Base-by-base conservation (phyloP, 2,888 invertebrate genomes). In the Eledone cirrhosa region DNA sequence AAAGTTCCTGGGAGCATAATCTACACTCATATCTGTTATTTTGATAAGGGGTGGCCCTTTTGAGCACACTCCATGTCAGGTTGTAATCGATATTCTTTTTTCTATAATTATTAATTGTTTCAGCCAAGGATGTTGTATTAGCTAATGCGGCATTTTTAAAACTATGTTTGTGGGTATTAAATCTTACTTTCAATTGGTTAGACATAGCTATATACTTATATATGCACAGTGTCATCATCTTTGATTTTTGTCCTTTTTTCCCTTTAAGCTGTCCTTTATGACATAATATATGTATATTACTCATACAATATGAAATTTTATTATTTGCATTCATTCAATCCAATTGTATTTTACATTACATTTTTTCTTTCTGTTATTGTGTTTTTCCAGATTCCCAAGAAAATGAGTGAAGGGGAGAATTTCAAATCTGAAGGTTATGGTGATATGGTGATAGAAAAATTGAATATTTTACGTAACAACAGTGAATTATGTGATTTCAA, bases 401-500 rank as follows among this genome's bases (percentile, higher is more conserved):
- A 80, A 72, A 84, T 85, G 83, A 83, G 81, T 74, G 85, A 85
- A 80, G 84, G 80, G 22, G 85, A 86, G 80, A 83, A 82, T 75
- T 83, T 86, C 77, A 84, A 86, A 80, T 84, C 88, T 33, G 84
- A 86, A 33, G 85, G 85, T 19, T 90, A 90, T 83, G 89, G 90
- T 27, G 88, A 87, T 80, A 82, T 81, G 29, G 87, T 89, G 16
- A 83, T 90, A 74, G 82, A 85, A 69, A 85, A 85, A 77, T 84
- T 89, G 29, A 84, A 86, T 63, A 82, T 82, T 29, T 84, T 90
- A 27, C 84, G 88, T 24, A 81, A 86, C 16, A 85, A 87, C 67
- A 88, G 88, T 80, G 89, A 90, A 80, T 86, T 90, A 27, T 88
- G 88, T 84, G 90, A 90, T 81, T 90, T 90, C 83, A 88, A 87